phyloP scores from a whole-genome alignment of 2,797 vertebrate genomes.

The Dermochelys coriacea region DNA sequence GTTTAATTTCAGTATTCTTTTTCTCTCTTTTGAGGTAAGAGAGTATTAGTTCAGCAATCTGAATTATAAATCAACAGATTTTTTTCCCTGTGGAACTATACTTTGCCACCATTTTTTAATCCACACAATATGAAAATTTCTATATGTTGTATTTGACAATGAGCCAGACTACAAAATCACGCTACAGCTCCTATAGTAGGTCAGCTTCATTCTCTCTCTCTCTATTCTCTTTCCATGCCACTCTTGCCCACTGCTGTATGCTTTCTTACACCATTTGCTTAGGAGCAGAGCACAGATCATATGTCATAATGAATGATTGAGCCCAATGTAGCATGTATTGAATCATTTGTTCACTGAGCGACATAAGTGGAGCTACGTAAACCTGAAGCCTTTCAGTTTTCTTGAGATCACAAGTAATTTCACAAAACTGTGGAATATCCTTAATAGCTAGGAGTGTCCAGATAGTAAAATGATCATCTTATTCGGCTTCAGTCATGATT shows the following conservation, averaged over 20 bases:
- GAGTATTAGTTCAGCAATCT: no score
- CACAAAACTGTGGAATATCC: not conserved
- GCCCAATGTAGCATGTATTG: not conserved
- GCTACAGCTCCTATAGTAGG: not conserved
- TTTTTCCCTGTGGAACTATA: not conserved
- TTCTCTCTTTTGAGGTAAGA: no score
- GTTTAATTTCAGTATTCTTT: no score
- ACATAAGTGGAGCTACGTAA: not conserved
- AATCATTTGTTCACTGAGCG: not conserved
- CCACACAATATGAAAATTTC: not conserved
- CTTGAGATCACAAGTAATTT: not conserved
- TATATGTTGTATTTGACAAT: not conserved
- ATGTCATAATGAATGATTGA: not conserved
- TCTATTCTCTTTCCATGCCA: not conserved
- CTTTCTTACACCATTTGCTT: not conserved
- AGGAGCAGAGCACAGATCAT: not conserved
- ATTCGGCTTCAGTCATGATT: not conserved
- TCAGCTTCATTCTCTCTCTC: not conserved
- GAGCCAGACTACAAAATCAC: accelerated
- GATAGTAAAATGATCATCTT: not conserved
- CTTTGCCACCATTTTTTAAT: not conserved
- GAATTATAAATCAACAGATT: no score
- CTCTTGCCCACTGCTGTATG: not conserved
- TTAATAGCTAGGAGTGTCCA: not conserved
- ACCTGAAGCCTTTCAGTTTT: not conserved